phyloP scores from a whole-genome alignment of 30 jellyfish, hydroid and myxozoan species.

The Sanderia malayensis region DNA sequence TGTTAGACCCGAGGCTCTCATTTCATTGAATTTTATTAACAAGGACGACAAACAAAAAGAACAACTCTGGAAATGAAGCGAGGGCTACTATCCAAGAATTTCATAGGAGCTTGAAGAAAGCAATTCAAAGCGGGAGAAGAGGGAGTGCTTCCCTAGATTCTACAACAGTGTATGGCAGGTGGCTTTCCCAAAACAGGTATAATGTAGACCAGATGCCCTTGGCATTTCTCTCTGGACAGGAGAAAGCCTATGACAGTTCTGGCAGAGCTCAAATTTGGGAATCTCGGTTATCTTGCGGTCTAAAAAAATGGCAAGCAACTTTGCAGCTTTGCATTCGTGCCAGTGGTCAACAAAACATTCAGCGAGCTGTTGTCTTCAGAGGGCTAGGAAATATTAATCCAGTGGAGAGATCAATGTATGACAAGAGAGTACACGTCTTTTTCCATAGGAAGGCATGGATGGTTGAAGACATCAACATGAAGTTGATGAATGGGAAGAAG shows the following conservation, averaged over 20 bases:
- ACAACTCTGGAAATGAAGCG: background rate
- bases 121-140: background rate
- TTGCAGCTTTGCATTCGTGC: background rate
- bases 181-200: too few species aligned
- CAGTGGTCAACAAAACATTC: background rate
- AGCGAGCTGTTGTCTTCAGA: background rate
- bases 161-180: too few species aligned
- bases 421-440: background rate
- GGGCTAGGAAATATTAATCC: background rate
- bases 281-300: background rate
- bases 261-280: background rate
- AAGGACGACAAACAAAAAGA: background rate
- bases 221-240: too few species aligned
- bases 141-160: background rate
- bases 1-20: background rate
- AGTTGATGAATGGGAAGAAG: background rate
- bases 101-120: background rate
- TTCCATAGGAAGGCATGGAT: background rate
- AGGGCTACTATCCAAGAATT: slow-evolving; percentile 1
- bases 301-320: background rate
- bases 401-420: background rate
- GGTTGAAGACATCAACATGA: background rate
- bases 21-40: background rate
- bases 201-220: too few species aligned
- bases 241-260: too few species aligned